Evolutionary conservation across 2,797 vertebrate genomes (phyloP).

Genomic region (Hoplostethus atlanticus): DNA sequence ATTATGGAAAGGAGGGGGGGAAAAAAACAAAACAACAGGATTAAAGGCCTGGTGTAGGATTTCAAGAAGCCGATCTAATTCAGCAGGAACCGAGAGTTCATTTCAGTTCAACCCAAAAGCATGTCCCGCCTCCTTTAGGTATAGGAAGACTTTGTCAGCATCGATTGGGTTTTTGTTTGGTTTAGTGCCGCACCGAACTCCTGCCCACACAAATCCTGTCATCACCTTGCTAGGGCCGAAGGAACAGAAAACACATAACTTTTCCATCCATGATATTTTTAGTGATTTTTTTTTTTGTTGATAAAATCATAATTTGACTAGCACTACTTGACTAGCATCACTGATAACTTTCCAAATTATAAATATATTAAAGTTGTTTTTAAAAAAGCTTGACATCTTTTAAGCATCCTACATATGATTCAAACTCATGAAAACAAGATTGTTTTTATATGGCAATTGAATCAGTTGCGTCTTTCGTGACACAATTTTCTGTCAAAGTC

Average conservation of each 20-base stretch:
- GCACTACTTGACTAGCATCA: not conserved
- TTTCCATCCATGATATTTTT: not conserved
- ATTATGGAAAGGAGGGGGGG: constrained; percentile 54
- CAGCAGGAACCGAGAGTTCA: constrained; percentile 29
- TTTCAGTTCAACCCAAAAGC: constrained; percentile 22
- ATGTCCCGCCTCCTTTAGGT: constrained; percentile 18
- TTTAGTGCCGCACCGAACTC: not conserved
- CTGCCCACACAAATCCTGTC: not conserved
- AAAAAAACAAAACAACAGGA: constrained; percentile 37
- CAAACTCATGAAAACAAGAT: not conserved
- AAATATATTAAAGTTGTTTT: too few relatives aligned
- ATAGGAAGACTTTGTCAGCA: not conserved
- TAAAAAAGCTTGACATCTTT: too few relatives aligned
- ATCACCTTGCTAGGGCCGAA: not conserved
- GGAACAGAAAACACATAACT: not conserved
- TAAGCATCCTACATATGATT: too few relatives aligned
- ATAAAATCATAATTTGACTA: too few relatives aligned
- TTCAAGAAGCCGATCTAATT: constrained; percentile 46
- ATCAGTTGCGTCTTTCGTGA: not conserved
- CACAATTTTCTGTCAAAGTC: not conserved
- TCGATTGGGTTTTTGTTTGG: not conserved
- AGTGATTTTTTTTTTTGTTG: too few relatives aligned
- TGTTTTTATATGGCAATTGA: not conserved
- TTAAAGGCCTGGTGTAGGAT: constrained; percentile 55
- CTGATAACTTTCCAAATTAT: too few relatives aligned